phyloP scores from a whole-genome alignment of 2,888 invertebrate species.

The Drosophila fungiperda region DNA sequence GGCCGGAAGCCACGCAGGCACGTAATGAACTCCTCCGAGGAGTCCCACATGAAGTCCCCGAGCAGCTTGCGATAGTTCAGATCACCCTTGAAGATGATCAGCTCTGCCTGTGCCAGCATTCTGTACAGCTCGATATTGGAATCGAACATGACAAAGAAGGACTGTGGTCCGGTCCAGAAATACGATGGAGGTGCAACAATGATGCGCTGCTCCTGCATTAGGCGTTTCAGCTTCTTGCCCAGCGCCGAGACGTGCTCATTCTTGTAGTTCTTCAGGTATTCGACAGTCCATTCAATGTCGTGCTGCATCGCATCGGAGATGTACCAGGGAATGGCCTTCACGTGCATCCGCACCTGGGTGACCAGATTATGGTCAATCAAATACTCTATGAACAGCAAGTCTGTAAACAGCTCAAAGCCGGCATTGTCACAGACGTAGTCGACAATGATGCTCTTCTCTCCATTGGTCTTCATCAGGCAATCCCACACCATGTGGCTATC shows the following conservation, averaged over 20 bases:
- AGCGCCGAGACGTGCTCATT: constrained; percentile 81
- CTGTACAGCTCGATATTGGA: constrained; percentile 89
- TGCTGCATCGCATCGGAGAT: constrained; percentile 93
- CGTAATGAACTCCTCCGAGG: constrained; percentile 88
- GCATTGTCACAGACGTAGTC: constrained; percentile 96
- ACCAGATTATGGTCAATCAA: constrained; percentile 88
- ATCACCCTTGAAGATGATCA: constrained; percentile 96
- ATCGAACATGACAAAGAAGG: constrained; percentile 91
- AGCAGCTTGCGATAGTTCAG: constrained; percentile 97
- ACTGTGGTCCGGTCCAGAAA: constrained; percentile 95
- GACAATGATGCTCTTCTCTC: constrained; percentile 85
- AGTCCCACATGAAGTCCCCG: constrained; percentile 93
- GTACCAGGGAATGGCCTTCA: constrained; percentile 97
- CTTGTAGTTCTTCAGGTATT: constrained; percentile 84
- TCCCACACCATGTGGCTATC: constrained; percentile 87
- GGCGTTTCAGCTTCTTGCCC: constrained; percentile 87
- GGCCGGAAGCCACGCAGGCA: constrained; percentile 90
- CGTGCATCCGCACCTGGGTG: constrained; percentile 90
- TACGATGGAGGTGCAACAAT: constrained; percentile 86
- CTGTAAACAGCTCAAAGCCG: constrained; percentile 96
- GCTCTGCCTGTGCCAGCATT: constrained; percentile 88
- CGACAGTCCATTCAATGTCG: constrained; percentile 91
- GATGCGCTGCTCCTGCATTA: constrained; percentile 85
- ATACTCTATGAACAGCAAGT: constrained; percentile 94
- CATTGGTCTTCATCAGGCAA: constrained; percentile 69